Percentiles rank a stretch among this genome's conserved stretches.
Evolutionary conservation across 2,113 vertebrate genomes (phyloP).

Genomic region (Myotis lucifugus): DNA sequence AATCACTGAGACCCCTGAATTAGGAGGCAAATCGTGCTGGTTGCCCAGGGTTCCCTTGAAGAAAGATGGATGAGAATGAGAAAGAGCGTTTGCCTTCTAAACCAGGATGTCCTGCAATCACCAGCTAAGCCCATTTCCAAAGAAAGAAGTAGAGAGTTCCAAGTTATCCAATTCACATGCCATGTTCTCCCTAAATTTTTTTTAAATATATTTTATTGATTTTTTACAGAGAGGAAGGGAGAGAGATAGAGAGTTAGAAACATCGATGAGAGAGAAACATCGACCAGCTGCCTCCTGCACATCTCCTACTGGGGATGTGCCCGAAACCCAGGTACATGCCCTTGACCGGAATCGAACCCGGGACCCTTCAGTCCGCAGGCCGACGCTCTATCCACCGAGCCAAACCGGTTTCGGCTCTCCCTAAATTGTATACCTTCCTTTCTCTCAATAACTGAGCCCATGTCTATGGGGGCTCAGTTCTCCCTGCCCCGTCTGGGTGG

Average conservation of each 20-base stretch:
- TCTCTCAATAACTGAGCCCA: neutral
- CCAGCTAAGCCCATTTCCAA: neutral
- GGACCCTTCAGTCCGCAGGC: too few relatives aligned
- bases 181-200: neutral
- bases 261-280: too few relatives aligned
- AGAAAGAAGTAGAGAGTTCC: neutral
- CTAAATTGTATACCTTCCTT: neutral
- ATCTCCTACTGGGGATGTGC: too few relatives aligned
- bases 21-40: neutral
- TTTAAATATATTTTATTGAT: too few relatives aligned
- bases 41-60: neutral
- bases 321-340: too few relatives aligned
- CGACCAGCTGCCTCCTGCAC: too few relatives aligned
- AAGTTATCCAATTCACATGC: neutral
- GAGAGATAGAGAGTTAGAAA: too few relatives aligned
- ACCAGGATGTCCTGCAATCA: neutral
- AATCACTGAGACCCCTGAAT: neutral
- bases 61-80: neutral
- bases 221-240: too few relatives aligned
- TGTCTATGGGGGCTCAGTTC: neutral
- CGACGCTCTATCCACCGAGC: too few relatives aligned
- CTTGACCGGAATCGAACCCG: too few relatives aligned
- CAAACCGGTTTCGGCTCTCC: too few relatives aligned
- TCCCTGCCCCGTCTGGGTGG: fast-evolving
- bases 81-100: neutral